Conservation (phyloP, 1,140 invertebrate species). For the Drosophila sulfurigaster region DNA sequence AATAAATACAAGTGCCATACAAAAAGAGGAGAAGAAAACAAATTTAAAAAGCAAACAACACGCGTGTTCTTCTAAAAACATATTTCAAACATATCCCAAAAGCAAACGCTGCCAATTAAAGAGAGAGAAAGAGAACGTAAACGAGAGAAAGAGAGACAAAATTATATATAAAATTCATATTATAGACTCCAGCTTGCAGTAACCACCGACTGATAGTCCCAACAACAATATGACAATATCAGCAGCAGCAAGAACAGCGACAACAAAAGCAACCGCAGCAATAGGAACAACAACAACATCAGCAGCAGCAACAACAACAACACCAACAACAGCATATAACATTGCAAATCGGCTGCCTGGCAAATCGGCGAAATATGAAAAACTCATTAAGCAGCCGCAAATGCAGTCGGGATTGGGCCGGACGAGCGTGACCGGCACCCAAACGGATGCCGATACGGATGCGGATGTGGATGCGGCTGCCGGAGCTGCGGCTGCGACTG, state of each 20-base stretch:
- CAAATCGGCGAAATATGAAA: constrained; percentile 76
- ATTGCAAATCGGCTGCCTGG: constrained; percentile 67
- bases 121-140: neutral
- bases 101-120: constrained; percentile 45
- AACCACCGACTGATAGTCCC: constrained; percentile 52
- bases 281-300: constrained; percentile 35
- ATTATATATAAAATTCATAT: constrained; percentile 38
- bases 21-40: neutral
- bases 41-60: neutral
- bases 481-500: neutral
- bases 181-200: constrained; percentile 31
- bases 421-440: constrained; percentile 63
- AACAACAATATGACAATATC: constrained; percentile 81
- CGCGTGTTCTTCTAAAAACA: neutral
- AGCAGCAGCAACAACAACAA: constrained; percentile 24
- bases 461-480: constrained; percentile 31
- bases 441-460: constrained; percentile 59
- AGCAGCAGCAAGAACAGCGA: constrained; percentile 43
- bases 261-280: constrained; percentile 31
- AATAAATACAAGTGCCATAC: constrained; percentile 59
- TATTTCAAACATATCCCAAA: constrained; percentile 52
- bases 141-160: constrained; percentile 5
- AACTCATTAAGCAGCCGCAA: constrained; percentile 80
- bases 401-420: constrained; percentile 47
- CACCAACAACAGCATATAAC: constrained; percentile 37